Conservation (phyloP, 2,797 vertebrate genomes). For the Thunnus albacares region DNA sequence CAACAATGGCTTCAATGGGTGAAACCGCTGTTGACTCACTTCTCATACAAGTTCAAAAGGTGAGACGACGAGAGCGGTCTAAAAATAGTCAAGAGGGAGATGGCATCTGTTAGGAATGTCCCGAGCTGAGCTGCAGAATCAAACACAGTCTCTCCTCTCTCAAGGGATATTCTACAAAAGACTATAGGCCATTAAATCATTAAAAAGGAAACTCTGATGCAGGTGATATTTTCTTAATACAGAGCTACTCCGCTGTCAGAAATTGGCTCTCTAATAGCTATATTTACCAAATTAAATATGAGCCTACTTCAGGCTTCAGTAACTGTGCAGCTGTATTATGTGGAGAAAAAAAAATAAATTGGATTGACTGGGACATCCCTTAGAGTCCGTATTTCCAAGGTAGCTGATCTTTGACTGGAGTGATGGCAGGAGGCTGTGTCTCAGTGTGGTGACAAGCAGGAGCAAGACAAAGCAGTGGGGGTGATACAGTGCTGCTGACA, state of each 20-base stretch:
- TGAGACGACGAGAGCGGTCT: conserved; percentile 59
- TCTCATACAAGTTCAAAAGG: conserved; percentile 72
- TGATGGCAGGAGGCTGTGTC: conserved; percentile 57
- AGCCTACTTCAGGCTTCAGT: conserved; percentile 13
- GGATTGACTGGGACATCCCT: not conserved
- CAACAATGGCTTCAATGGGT: conserved; percentile 44
- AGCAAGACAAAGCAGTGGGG: conserved; percentile 71
- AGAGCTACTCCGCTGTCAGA: conserved; percentile 17
- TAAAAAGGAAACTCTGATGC: conserved; percentile 29
- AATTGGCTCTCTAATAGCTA: conserved; percentile 21
- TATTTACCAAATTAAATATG: conserved; percentile 38
- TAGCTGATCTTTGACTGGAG: conserved; percentile 59
- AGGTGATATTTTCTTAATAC: conserved; percentile 32
- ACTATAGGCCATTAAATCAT: conserved; percentile 22
- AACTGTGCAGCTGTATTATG: conserved; percentile 10
- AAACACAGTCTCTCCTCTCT: conserved; percentile 40
- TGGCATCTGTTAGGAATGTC: conserved; percentile 76
- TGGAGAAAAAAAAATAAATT: not conserved
- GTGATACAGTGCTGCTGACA: conserved; percentile 73
- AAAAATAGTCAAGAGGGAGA: conserved; percentile 73
- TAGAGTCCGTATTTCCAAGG: conserved; percentile 43
- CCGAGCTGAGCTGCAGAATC: conserved; percentile 47
- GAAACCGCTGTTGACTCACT: conserved; percentile 67
- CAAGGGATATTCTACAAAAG: conserved; percentile 40
- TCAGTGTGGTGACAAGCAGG: conserved; percentile 58